Evolutionary conservation across 2,797 vertebrate genomes (phyloP).

Genomic region (Sebastiscus tertius): DNA sequence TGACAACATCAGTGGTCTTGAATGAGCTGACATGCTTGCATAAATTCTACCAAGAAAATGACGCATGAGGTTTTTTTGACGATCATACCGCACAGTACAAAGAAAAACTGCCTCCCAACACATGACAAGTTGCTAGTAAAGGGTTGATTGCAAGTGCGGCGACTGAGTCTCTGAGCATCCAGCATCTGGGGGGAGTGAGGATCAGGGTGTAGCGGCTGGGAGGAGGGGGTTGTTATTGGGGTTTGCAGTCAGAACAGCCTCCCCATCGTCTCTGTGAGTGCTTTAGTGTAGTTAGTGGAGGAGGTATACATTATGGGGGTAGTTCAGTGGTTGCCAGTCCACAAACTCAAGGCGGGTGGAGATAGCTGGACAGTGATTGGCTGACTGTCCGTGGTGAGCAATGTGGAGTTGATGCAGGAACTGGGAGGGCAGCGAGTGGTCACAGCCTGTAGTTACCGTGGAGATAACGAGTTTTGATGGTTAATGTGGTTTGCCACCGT

Average conservation of each 20-base stretch:
- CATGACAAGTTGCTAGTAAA: constrained; percentile 67
- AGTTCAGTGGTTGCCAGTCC: constrained; percentile 60
- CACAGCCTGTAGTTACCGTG: constrained; percentile 68
- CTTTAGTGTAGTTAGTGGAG: constrained; percentile 85
- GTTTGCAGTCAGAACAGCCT: constrained; percentile 61
- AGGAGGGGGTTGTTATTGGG: constrained; percentile 27
- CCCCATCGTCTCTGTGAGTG: constrained; percentile 81
- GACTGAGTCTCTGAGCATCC: constrained; percentile 76
- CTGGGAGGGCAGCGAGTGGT: constrained; percentile 55
- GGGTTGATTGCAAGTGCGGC: constrained; percentile 70
- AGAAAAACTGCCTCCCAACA: constrained; percentile 57
- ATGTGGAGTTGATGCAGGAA: constrained; percentile 26
- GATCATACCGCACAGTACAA: constrained; percentile 66
- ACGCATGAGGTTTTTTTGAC: constrained; percentile 74
- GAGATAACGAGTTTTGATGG: constrained; percentile 62
- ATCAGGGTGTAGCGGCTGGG: constrained; percentile 24
- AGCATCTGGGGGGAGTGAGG: constrained; percentile 49
- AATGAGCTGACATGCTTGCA: constrained; percentile 70
- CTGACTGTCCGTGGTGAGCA: constrained; percentile 42
- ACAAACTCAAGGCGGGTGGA: constrained; percentile 38
- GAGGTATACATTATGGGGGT: constrained; percentile 52
- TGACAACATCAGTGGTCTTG: constrained; percentile 80
- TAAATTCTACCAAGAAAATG: constrained; percentile 69
- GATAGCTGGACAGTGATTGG: constrained; percentile 41
- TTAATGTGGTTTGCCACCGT: constrained; percentile 52